Base-by-base conservation (phyloP, 2,888 invertebrate species). In the Beris morrisii region DNA sequence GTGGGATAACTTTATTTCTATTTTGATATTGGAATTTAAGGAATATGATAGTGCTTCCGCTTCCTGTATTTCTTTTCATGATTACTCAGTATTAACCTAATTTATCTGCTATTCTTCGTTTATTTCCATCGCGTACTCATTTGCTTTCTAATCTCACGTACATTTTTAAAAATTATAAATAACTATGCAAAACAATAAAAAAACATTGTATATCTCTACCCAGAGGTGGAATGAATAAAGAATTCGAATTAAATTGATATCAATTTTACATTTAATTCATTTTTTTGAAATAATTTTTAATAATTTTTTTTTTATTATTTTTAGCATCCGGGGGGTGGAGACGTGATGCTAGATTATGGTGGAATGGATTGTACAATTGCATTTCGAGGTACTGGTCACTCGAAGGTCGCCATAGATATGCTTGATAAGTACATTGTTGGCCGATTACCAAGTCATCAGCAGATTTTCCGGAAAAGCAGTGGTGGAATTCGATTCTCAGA, bases 281-380 rank as follows among this genome's bases (percentile, higher is more conserved):
- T 22, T 22, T 22, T 22, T 22, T n/a, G n/a, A n/a, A n/a, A n/a
- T n/a, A n/a, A n/a, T n/a, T 15, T 15, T 2, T 28, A 53, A 15
- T 15, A 53, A n/a, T 22, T 53, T 28, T 11, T 9, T 4, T n/a
- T 46, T 63, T 63, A 22, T 64, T 53, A 28, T 43, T 64, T 64
- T 5, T 76, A 90, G 86, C 94, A 95, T 81, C 93, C 93, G 0
- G 94, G 93, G 64, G 93, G 94, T 6, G 84, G 84, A 11, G 92
- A 93, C 70, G 85, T 94, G 15, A 85, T 95, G 72, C 77, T 92
- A 72, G 94, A 95, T 74, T 87, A 92, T 77, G 93, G 92, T 0
- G 94, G 94, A 0, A 84, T 90, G 11, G 94, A 94, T 78, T 93
- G 92, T 0, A 93, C 91, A 31, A 83, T 90, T 2, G 90, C 93